Evolutionary conservation across 2,888 invertebrate species (phyloP), one percentile per base, ranked within the genome.

Genomic region (Dyspetes luteomarginatus): DNA sequence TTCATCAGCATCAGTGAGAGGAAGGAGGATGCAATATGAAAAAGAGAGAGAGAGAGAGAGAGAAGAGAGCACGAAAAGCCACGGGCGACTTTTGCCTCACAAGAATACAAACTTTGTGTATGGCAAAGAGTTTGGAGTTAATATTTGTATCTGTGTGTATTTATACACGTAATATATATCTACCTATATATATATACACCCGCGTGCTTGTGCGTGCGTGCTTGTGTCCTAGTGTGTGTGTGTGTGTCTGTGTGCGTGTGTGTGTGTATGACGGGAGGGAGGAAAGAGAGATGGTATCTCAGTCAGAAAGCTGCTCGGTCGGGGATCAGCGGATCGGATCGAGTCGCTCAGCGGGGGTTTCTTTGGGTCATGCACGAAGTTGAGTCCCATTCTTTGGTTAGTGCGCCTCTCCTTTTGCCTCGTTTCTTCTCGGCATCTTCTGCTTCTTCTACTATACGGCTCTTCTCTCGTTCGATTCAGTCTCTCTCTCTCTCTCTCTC

Each of bases 291-390:
- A 91, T 91, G 88, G 87, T 91, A 91, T 91, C 91, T 90, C 87
- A 89, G 88, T 88, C 87, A 87, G 73, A 74, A 69, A 81, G 74
- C 74, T 72, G 89, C 91, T 89, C 91, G 90, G 91, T 90, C 90
- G 90, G 91, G 90, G 90, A 90, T 90, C 91, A 90, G 88, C 89
- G 87, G 90, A 89, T 90, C 89, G 89, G 89, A 90, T 90, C 90
- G 91, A 90, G 90, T 88, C 88, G 88, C 91, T 87, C 91, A 91
- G 91, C 91, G 89, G 91, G 91, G 91, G 91, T 90, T 91, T 91
- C 91, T 90, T 88, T 90, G 90, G 91, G 91, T 91, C 91, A 91
- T 90, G 90, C 90, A 91, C 88, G 88, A 90, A 90, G 88, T 89
- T 48, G 88, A 89, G 89, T 88, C 87, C 89, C 90, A 89, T 89